These are phyloP conservation scores for Theretra japonica DNA, from an alignment of 2,888 invertebrate species.

Conservation along the genomic window DNA sequence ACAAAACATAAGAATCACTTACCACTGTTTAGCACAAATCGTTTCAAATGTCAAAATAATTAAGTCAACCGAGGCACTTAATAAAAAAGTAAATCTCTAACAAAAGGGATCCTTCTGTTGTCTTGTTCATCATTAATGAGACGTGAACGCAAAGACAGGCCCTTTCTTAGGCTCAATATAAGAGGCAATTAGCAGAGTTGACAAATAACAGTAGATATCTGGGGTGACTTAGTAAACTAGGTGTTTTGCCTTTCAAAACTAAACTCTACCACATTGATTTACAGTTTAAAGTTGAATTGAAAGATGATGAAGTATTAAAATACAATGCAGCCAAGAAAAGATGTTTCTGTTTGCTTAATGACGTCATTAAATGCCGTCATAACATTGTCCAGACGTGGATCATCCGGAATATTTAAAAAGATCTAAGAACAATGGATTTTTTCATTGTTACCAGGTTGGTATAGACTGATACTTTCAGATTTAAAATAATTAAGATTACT, in stretches of 20 bases:
- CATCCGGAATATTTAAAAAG: slow-evolving; percentile 54
- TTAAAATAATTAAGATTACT: not conserved
- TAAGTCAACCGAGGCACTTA: slow-evolving; percentile 16
- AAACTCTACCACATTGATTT: not conserved
- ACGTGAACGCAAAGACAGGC: slow-evolving; percentile 57
- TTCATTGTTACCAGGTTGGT: slow-evolving; percentile 16
- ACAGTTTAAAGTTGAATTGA: slow-evolving; percentile 36
- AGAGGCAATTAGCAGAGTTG: slow-evolving; percentile 66
- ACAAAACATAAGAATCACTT: not conserved
- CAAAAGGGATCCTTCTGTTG: slow-evolving; percentile 38
- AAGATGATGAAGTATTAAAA: slow-evolving; percentile 47
- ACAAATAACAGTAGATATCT: slow-evolving; percentile 62
- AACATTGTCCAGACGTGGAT: slow-evolving; percentile 65
- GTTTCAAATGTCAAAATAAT: not conserved
- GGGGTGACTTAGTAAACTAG: slow-evolving; percentile 50
- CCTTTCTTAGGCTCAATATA: slow-evolving; percentile 55
- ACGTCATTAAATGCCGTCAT: slow-evolving; percentile 69
- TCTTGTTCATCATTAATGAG: slow-evolving; percentile 59
- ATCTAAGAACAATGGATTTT: slow-evolving; percentile 29
- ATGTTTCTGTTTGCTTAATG: slow-evolving; percentile 72
- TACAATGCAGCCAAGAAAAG: slow-evolving; percentile 65
- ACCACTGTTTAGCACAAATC: not conserved
- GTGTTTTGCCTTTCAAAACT: slow-evolving; percentile 36
- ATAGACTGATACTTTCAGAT: not conserved
- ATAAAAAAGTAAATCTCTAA: slow-evolving; percentile 25